These are phyloP conservation scores for Cecropterus lyciades DNA, from an alignment of 1,140 invertebrate species.

Conservation along the genomic window DNA sequence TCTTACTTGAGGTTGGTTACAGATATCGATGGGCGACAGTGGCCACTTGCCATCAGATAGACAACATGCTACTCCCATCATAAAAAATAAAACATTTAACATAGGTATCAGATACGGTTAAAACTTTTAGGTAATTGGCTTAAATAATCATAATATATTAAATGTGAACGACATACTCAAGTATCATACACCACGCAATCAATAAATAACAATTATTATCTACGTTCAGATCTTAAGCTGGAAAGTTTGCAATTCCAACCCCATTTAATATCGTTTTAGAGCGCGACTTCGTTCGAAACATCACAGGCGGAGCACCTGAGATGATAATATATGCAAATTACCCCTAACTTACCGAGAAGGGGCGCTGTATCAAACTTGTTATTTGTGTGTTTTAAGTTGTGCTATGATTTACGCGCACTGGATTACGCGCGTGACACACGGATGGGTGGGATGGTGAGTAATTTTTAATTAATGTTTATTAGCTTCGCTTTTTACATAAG, in stretches of 20 bases:
- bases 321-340: slow-evolving; percentile 82
- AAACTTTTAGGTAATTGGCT: too few relatives aligned
- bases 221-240: slow-evolving; percentile 26
- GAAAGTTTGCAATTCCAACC: slow-evolving; percentile 31
- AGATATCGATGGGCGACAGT: too few relatives aligned
- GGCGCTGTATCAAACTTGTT: slow-evolving; percentile 78
- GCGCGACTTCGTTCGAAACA: slow-evolving; percentile 36
- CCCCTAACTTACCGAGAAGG: slow-evolving; percentile 61
- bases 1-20: too few relatives aligned
- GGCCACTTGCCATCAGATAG: too few relatives aligned
- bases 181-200: slow-evolving; percentile 5
- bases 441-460: slow-evolving; percentile 3
- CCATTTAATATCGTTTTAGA: slow-evolving; percentile 31
- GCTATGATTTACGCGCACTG: slow-evolving; percentile 69
- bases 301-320: slow-evolving; percentile 63
- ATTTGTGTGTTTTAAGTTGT: slow-evolving; percentile 81
- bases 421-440: slow-evolving; percentile 58
- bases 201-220: slow-evolving; percentile 36
- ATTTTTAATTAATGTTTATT: too few relatives aligned
- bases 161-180: background rate
- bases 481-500: too few relatives aligned
- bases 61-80: too few relatives aligned
- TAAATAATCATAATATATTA: too few relatives aligned
- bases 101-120: too few relatives aligned
- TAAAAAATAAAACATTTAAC: too few relatives aligned